Percentiles rank a stretch among this genome's conserved stretches.
Conservation (phyloP, 2,797 vertebrate species). For the Sebastes hubbsi region DNA sequence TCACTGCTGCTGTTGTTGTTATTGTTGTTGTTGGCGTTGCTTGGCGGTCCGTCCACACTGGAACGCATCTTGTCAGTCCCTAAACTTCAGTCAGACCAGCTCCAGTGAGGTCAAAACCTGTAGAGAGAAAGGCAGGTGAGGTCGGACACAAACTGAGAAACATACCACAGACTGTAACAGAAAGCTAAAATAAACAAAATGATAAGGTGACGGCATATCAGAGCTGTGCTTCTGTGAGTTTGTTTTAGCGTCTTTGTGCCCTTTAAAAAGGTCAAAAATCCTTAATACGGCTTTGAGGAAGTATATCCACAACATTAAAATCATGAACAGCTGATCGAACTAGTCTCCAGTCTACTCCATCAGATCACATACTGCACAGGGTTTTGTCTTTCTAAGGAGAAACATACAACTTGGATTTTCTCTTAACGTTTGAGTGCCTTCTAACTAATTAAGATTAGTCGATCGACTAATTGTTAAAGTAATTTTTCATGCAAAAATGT, state of each 20-base stretch:
- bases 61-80: conserved; percentile 62
- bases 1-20: conserved; percentile 29
- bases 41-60: conserved; percentile 25
- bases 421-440: neutral
- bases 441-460: neutral
- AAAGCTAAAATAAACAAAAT: neutral
- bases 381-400: neutral
- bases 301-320: neutral
- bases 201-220: neutral
- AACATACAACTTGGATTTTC: neutral
- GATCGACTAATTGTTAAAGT: too few relatives aligned
- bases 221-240: neutral
- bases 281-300: neutral
- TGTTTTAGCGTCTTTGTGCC: neutral
- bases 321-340: neutral
- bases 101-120: conserved; percentile 49
- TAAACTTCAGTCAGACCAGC: conserved; percentile 27
- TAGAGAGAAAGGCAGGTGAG: neutral
- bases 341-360: neutral
- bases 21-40: neutral
- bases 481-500: too few relatives aligned
- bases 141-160: neutral
- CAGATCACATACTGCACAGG: too few relatives aligned
- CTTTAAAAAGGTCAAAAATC: neutral
- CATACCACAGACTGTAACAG: neutral